phyloP scores from a whole-genome alignment of 2,888 invertebrate genomes.

The Philhelius pedissequus region DNA sequence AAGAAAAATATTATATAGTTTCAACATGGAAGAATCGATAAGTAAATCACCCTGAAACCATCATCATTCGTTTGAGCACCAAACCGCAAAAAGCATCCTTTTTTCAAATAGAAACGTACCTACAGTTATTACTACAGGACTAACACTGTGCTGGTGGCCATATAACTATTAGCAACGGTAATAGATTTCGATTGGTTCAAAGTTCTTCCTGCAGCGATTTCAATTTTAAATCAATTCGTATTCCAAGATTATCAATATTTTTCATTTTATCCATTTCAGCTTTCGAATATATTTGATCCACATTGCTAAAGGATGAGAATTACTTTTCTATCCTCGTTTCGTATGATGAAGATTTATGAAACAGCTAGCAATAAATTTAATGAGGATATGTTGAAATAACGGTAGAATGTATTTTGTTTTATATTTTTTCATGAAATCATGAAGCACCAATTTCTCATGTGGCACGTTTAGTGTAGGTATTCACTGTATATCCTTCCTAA shows the following conservation, averaged over 20 bases:
- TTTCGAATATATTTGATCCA: not conserved
- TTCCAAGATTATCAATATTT: not conserved
- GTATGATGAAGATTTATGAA: not conserved
- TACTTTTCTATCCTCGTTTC: not conserved
- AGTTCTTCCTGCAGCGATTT: not conserved
- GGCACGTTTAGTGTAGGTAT: not conserved
- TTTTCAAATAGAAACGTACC: not conserved
- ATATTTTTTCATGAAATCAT: not conserved
- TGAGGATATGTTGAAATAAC: not conserved
- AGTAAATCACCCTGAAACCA: constrained; percentile 26
- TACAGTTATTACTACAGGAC: not conserved
- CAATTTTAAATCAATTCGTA: constrained; percentile 22
- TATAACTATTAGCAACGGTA: constrained; percentile 12
- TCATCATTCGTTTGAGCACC: not conserved
- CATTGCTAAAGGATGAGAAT: not conserved
- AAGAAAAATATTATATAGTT: not conserved
- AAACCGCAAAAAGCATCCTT: not conserved
- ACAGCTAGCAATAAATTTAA: not conserved
- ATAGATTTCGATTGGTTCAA: not conserved
- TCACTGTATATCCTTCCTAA: too few species aligned
- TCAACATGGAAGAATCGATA: constrained; percentile 15
- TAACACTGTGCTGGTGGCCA: not conserved
- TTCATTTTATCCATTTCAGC: not conserved
- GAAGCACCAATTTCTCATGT: not conserved
- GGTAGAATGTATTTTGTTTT: not conserved